Conservation (phyloP, 2,113 vertebrate genomes). For the Carlito syrichta region DNA sequence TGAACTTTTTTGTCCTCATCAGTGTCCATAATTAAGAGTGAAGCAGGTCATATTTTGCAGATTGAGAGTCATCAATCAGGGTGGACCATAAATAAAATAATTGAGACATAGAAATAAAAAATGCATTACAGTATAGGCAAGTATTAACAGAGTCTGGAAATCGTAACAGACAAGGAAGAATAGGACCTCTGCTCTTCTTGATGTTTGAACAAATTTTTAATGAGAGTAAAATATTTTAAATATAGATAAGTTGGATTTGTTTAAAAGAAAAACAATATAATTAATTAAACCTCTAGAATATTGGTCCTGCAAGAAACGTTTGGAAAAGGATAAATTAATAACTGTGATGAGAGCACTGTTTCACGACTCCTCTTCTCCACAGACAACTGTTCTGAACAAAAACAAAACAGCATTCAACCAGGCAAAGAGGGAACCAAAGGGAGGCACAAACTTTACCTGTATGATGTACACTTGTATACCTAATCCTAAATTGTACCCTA, state of each 20-base stretch:
- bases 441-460: no score
- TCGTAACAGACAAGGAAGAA: neutral
- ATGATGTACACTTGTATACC: no score
- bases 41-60: neutral
- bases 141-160: neutral
- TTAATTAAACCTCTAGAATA: neutral
- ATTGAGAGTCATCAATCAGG: neutral
- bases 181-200: neutral
- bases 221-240: neutral
- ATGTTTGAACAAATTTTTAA: neutral
- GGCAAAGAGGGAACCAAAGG: no score
- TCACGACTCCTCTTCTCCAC: neutral
- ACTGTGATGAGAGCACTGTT: neutral
- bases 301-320: neutral
- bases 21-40: neutral
- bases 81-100: slow-evolving; percentile 31
- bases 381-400: neutral
- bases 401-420: neutral
- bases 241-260: neutral
- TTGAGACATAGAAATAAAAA: slow-evolving; percentile 17
- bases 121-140: neutral
- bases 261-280: neutral
- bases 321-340: slow-evolving; percentile 7
- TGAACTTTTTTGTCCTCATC: neutral
- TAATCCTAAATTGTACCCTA: no score